A percentile compares a stretch with the other conserved stretches of the same genome.
Evolutionary conservation across 2,888 invertebrate genomes (phyloP).

Genomic region (Chloromyia formosa): DNA sequence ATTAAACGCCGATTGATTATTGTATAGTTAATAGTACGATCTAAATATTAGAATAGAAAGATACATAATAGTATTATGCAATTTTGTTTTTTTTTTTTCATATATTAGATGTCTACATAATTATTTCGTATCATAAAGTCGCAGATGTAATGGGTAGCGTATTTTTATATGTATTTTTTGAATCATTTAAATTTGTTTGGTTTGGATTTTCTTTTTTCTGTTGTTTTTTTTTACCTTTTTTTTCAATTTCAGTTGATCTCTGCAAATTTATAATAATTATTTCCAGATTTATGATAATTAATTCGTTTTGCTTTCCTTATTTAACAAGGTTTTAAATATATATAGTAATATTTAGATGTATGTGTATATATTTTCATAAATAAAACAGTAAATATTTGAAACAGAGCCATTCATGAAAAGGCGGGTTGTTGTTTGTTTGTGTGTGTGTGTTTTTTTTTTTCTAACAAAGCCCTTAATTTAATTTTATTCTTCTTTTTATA

Average conservation of each 20-base stretch:
- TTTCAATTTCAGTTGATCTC: too few species aligned
- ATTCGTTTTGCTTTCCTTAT: too few species aligned
- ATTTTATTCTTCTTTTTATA: background rate
- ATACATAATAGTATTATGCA: conserved; percentile 27
- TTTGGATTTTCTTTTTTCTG: conserved; percentile 5
- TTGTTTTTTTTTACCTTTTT: background rate
- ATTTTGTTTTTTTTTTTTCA: conserved; percentile 12
- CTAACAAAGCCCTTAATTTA: background rate
- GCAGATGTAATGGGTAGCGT: conserved; percentile 13
- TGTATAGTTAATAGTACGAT: conserved; percentile 20
- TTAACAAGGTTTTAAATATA: too few species aligned
- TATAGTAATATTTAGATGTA: too few species aligned
- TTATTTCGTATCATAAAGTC: too few species aligned
- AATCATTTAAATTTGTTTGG: conserved; percentile 8
- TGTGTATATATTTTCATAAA: too few species aligned
- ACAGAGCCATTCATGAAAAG: too few species aligned
- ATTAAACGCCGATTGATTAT: background rate
- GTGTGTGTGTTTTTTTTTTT: background rate
- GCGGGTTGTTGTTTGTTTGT: too few species aligned
- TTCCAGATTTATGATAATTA: too few species aligned
- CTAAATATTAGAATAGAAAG: conserved; percentile 14
- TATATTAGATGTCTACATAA: too few species aligned
- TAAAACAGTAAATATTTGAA: too few species aligned
- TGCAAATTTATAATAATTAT: too few species aligned
- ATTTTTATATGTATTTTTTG: conserved; percentile 14